Percentiles rank a stretch among this genome's conserved stretches.
Conservation (phyloP, 1,140 invertebrate genomes). For the Dreissena polymorpha region DNA sequence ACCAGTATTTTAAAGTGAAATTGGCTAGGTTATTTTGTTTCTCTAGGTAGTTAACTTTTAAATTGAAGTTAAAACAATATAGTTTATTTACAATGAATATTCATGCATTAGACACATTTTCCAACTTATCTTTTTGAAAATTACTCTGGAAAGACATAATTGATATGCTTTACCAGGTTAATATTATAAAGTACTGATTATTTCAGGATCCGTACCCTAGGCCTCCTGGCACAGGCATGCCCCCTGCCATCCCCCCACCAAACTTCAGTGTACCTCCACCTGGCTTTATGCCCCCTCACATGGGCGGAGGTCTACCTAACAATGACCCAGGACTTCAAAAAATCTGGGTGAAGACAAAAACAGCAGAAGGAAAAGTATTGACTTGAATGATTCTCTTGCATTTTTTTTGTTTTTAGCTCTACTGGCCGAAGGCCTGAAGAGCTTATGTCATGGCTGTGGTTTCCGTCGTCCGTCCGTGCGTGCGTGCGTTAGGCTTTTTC, state of each 20-base stretch:
- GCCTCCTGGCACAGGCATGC: conserved; percentile 84
- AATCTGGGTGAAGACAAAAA: conserved; percentile 97
- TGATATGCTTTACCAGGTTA: neutral
- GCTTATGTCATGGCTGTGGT: no score
- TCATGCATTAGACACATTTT: neutral
- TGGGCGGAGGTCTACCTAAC: conserved; percentile 67
- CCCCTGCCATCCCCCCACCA: conserved; percentile 75
- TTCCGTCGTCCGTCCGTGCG: no score
- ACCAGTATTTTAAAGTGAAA: no score
- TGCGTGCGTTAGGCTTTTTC: no score
- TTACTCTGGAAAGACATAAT: neutral
- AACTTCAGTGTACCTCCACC: conserved; percentile 79
- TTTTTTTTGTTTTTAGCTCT: no score
- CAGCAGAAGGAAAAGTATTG: conserved; percentile 91
- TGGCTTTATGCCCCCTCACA: conserved; percentile 64
- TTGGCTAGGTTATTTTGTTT: no score
- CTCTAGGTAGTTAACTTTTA: no score
- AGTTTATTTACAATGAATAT: neutral
- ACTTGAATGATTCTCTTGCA: neutral
- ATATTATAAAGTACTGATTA: neutral
- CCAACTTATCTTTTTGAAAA: neutral
- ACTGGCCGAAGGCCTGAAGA: no score
- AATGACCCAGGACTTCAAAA: conserved; percentile 63
- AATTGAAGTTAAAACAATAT: no score
- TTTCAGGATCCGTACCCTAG: conserved; percentile 21